Percentiles rank a stretch among this genome's conserved stretches.
These are phyloP conservation scores for Gouania willdenowi DNA, from an alignment of 2,797 vertebrate species.

Conservation along the genomic window DNA sequence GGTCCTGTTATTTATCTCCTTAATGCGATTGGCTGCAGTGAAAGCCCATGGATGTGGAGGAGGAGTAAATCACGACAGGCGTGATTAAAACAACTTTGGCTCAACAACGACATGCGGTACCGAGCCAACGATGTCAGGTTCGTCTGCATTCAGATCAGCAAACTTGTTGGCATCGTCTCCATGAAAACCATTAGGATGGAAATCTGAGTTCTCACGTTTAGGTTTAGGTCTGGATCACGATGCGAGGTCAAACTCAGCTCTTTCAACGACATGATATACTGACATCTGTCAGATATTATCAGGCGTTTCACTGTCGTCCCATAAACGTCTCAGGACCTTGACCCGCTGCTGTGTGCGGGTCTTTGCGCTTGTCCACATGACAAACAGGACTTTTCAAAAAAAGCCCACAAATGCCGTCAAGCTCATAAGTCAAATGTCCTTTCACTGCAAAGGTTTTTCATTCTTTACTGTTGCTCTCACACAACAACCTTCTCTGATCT, in stretches of 20 bases:
- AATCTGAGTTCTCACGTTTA: too few species aligned
- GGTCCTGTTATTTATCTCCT: slow-evolving; percentile 72
- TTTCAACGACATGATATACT: neutral
- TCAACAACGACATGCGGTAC: slow-evolving; percentile 56
- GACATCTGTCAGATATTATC: neutral
- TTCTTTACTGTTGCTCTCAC: too few species aligned
- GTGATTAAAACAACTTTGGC: slow-evolving; percentile 69
- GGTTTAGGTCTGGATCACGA: too few species aligned
- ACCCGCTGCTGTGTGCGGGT: neutral
- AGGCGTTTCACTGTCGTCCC: neutral
- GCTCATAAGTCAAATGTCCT: neutral
- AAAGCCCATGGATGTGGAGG: slow-evolving; percentile 52
- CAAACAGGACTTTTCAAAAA: neutral
- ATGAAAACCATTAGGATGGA: too few species aligned
- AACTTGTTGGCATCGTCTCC: too few species aligned
- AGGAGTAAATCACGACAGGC: slow-evolving; percentile 58
- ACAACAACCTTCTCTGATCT: too few species aligned
- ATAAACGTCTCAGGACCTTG: neutral
- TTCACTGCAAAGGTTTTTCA: neutral
- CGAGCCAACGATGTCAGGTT: slow-evolving; percentile 14
- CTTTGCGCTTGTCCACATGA: neutral
- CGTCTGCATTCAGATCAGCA: slow-evolving; percentile 41
- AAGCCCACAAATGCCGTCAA: neutral
- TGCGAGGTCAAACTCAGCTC: too few species aligned
- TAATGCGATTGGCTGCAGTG: slow-evolving; percentile 73